phyloP scores from a whole-genome alignment of 2,113 vertebrate species.

The Platysternon megacephalum region DNA sequence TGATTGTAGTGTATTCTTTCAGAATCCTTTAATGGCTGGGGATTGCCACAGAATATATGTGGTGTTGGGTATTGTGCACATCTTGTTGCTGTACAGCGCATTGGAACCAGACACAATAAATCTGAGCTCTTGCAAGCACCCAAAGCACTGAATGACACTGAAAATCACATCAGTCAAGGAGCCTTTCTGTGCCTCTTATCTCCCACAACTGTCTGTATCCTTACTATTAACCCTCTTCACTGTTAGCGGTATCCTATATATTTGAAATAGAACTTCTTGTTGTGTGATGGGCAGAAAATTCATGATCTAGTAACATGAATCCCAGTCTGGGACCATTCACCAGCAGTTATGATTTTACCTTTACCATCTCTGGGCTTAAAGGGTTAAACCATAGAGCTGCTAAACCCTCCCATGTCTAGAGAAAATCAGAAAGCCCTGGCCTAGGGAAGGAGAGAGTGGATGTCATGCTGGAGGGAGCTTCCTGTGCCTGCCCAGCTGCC shows the following conservation, averaged over 20 bases:
- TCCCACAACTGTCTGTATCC: neutral
- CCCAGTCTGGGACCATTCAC: neutral
- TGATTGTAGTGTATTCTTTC: neutral
- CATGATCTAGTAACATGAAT: neutral
- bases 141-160: too few relatives aligned
- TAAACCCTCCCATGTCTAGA: neutral
- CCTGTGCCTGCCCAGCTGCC: neutral
- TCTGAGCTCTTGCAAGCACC: too few relatives aligned
- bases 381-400: neutral
- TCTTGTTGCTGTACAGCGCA: too few relatives aligned
- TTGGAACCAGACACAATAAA: too few relatives aligned
- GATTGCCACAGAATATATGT: too few relatives aligned
- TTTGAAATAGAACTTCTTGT: neutral
- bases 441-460: neutral
- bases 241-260: neutral
- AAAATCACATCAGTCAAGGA: neutral
- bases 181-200: rapidly evolving
- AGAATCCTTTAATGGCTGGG: too few relatives aligned
- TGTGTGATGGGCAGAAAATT: rapidly evolving
- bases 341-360: rapidly evolving
- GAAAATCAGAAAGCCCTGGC: neutral
- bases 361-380: neutral
- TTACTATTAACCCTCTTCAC: neutral
- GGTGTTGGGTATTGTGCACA: too few relatives aligned
- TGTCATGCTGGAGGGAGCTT: neutral